phyloP scores from a whole-genome alignment of 2,113 vertebrate genomes.

The Poicephalus gulielmi region DNA sequence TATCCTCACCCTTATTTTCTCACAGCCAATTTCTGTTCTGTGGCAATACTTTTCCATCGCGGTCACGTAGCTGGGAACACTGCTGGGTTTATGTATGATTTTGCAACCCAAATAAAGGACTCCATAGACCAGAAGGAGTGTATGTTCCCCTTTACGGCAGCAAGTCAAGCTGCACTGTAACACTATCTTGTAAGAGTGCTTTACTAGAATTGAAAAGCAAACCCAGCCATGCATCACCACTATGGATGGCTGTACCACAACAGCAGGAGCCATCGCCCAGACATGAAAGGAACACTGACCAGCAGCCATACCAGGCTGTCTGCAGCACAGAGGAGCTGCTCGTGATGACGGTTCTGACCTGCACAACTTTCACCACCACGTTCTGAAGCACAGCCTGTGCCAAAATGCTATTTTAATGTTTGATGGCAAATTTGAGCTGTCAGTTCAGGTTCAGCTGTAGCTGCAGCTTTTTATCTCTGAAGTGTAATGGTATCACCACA shows the following conservation, averaged over 20 bases:
- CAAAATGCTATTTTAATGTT: background rate
- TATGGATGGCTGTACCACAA: background rate
- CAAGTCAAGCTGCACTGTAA: background rate
- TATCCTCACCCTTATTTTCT: background rate
- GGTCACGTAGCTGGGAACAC: background rate
- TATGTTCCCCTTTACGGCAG: background rate
- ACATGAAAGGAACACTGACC: background rate
- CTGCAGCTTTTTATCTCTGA: background rate
- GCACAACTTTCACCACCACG: fast-evolving
- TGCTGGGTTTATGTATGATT: background rate
- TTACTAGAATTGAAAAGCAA: background rate
- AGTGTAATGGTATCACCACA: background rate
- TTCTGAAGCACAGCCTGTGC: background rate
- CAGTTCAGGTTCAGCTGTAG: background rate
- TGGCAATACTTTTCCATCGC: background rate
- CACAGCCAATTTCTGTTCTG: background rate
- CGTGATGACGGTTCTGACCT: background rate
- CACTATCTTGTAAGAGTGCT: background rate
- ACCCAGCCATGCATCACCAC: background rate
- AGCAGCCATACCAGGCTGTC: background rate
- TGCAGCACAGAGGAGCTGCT: background rate
- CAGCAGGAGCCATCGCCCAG: background rate
- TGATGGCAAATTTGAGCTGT: background rate
- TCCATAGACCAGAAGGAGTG: background rate
- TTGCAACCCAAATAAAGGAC: background rate